A percentile compares a stretch with the other conserved stretches of the same genome.
Conservation (phyloP, 2,797 vertebrate genomes). For the Crotalus adamanteus region DNA sequence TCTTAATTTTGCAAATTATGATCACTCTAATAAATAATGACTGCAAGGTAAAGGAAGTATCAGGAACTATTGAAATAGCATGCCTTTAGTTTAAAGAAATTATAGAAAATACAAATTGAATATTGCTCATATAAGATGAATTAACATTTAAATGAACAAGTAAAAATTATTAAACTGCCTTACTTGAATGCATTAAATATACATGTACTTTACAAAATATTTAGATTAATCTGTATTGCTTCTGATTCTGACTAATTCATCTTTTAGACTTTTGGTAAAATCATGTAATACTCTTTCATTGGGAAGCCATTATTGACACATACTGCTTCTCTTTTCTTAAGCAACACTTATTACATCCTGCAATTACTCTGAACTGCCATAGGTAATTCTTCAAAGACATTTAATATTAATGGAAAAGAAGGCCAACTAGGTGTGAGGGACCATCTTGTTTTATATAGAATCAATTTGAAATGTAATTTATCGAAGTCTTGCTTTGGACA, state of each 20-base stretch:
- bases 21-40: conserved; percentile 13
- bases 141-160: conserved; percentile 4
- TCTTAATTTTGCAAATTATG: background rate
- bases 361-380: background rate
- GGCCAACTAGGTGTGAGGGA: background rate
- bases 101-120: conserved; percentile 22
- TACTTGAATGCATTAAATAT: background rate
- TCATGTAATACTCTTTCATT: background rate
- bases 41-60: conserved; percentile 19
- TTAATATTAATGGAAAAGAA: conserved; percentile 1
- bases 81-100: conserved; percentile 3
- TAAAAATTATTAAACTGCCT: conserved; percentile 28
- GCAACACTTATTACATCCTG: background rate
- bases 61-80: conserved; percentile 30
- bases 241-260: background rate
- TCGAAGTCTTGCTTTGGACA: background rate
- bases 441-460: background rate
- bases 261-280: background rate
- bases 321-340: background rate
- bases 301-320: background rate
- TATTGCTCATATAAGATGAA: conserved; percentile 20
- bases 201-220: conserved; percentile 6
- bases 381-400: background rate
- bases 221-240: background rate
- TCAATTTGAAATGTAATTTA: background rate